phyloP scores from a whole-genome alignment of 2,113 vertebrate genomes.

The Tricholaema leucomelas region DNA sequence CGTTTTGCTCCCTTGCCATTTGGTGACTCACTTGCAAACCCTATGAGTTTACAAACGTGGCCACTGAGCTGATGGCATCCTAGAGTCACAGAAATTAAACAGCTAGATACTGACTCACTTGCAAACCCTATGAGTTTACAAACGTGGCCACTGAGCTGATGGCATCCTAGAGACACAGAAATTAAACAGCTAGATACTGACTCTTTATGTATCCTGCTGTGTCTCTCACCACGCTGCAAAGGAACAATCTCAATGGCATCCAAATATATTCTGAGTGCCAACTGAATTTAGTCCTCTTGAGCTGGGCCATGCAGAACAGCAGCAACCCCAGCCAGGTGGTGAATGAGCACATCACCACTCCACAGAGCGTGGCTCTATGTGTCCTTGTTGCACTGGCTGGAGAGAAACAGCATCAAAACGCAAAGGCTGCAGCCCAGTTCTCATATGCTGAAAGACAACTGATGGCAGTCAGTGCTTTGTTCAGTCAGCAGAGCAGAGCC shows the following conservation, averaged over 20 bases:
- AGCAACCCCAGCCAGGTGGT: neutral
- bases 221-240: neutral
- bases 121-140: neutral
- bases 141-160: neutral
- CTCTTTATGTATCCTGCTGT: neutral
- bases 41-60: neutral
- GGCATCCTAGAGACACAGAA: neutral
- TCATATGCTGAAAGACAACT: neutral
- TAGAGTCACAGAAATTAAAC: neutral
- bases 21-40: neutral
- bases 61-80: neutral
- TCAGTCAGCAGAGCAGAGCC: neutral
- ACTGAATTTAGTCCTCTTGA: neutral
- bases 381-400: neutral
- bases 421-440: neutral
- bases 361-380: neutral
- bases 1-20: neutral
- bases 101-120: neutral
- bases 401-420: slow-evolving; percentile 9
- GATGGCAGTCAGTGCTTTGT: neutral
- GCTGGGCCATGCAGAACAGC: neutral
- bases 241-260: neutral
- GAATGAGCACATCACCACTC: neutral
- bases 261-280: neutral
- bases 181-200: neutral